A percentile compares a stretch with the other conserved stretches of the same genome.
Evolutionary conservation across 2,888 invertebrate genomes (phyloP).

Genomic region (Hydroisotoma schaefferi): DNA sequence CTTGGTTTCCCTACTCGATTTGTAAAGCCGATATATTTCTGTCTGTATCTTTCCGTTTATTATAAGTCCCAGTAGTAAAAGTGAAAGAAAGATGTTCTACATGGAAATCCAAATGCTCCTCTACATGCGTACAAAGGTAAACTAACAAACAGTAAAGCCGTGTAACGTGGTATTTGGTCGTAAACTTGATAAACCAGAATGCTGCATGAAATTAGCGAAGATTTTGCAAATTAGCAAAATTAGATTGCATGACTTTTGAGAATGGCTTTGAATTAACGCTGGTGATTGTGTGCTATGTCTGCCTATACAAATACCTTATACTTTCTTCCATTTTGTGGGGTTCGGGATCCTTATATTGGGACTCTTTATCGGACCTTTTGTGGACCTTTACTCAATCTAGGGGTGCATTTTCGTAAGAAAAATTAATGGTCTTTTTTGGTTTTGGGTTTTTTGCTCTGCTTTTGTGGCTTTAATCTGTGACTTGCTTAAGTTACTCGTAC

Average conservation of each 20-base stretch:
- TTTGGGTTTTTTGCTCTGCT: not conserved
- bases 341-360: not conserved
- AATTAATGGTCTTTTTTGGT: not conserved
- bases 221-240: not conserved
- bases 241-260: not conserved
- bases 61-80: not conserved
- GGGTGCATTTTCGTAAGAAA: constrained; percentile 30
- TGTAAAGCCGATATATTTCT: no score
- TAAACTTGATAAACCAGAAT: no score
- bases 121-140: constrained; percentile 15
- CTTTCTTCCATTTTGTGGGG: not conserved
- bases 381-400: constrained; percentile 11
- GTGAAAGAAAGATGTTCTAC: no score
- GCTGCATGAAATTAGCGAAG: constrained; percentile 1
- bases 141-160: not conserved
- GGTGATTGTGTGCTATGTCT: not conserved
- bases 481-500: not conserved
- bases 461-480: not conserved
- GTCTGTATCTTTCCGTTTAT: no score
- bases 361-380: not conserved
- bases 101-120: constrained; percentile 1
- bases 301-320: not conserved
- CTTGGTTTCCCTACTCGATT: no score
- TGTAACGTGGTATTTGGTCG: no score
- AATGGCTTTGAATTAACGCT: not conserved